These are phyloP conservation scores for Lymantria monacha DNA, from an alignment of 2,888 invertebrate genomes.

Conservation along the genomic window DNA sequence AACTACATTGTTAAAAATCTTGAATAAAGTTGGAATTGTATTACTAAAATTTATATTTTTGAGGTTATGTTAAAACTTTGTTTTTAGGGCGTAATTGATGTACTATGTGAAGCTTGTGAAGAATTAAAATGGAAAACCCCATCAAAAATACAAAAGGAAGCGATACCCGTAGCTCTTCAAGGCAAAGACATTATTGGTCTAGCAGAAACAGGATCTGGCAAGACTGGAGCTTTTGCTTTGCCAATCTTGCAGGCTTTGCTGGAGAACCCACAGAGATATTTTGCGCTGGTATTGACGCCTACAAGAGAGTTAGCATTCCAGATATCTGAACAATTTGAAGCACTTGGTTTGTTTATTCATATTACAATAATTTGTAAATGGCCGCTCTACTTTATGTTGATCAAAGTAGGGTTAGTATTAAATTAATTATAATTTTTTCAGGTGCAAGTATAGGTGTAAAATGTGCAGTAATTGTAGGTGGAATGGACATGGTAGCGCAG, in stretches of 20 bases:
- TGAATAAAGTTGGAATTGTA: not conserved
- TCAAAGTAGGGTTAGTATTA: too few species aligned
- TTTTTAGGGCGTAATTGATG: slow-evolving; percentile 92
- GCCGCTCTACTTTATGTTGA: too few species aligned
- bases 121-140: slow-evolving; percentile 97
- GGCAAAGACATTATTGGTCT: slow-evolving; percentile 87
- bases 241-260: slow-evolving; percentile 96
- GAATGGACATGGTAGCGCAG: slow-evolving; percentile 99
- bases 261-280: slow-evolving; percentile 96
- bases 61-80: slow-evolving; percentile 38
- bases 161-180: slow-evolving; percentile 94
- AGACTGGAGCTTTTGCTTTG: slow-evolving; percentile 98
- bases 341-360: slow-evolving; percentile 87
- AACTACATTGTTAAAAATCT: not conserved
- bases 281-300: slow-evolving; percentile 96
- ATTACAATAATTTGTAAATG: not conserved
- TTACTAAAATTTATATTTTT: slow-evolving; percentile 8
- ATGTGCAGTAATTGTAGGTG: slow-evolving; percentile 98
- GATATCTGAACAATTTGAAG: slow-evolving; percentile 99
- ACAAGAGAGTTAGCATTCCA: slow-evolving; percentile 99
- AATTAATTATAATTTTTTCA: slow-evolving; percentile 37
- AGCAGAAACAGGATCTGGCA: slow-evolving; percentile 95
- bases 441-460: slow-evolving; percentile 96
- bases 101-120: slow-evolving; percentile 94
- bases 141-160: slow-evolving; percentile 96